Evolutionary conservation across 2,113 vertebrate genomes (phyloP), one percentile per base, ranked within the genome.

Genomic region (Apodemus speciosus): DNA sequence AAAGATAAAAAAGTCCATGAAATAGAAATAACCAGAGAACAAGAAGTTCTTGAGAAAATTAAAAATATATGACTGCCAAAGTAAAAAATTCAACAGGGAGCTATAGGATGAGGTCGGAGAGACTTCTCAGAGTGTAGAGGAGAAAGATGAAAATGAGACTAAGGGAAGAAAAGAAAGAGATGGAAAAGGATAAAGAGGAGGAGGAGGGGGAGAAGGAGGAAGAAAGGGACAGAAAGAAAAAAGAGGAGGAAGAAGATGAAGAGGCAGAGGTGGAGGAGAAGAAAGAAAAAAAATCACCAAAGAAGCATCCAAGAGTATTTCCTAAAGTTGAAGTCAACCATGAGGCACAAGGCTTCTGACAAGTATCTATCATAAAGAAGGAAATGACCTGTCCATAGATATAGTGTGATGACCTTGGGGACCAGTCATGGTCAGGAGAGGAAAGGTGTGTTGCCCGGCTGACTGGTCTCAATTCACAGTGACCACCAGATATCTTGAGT

Each of bases 11-110:
- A 75, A 85, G 27, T 11, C 60, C 91, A 56, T 90, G 60, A 95
- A 92, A 85, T 81, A 88, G 58, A 90, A 88, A 85, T 91, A 95
- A 72, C 81, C 51, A 90, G 43, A 92, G 49, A 94, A 96, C 25
- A 94, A 85, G 73, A 68, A 69, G 32, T 95, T 80, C 69, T 92
- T 89, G n/a, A 71, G 91, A 69, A 88, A 88, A 94, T 92, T 92
- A 84, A 94, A 96, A 96, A 93, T 62, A 91, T 38, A 66, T 92
- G 62, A 75, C 49, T 72, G 20, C 27, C 18, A 90, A 91, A 80
- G 92, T 93, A 76, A 95, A 93, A 93, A 51, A 94, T 25, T 64
- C 43, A 91, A 11, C 77, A 71, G 56, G 83, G 68, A 85, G 56
- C 68, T 92, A 32, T 20, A 94, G 91, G 58, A 90, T 91, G 88